These are phyloP conservation scores for Etia nguti DNA, from an alignment of 2,113 vertebrate genomes.

Conservation along the genomic window DNA sequence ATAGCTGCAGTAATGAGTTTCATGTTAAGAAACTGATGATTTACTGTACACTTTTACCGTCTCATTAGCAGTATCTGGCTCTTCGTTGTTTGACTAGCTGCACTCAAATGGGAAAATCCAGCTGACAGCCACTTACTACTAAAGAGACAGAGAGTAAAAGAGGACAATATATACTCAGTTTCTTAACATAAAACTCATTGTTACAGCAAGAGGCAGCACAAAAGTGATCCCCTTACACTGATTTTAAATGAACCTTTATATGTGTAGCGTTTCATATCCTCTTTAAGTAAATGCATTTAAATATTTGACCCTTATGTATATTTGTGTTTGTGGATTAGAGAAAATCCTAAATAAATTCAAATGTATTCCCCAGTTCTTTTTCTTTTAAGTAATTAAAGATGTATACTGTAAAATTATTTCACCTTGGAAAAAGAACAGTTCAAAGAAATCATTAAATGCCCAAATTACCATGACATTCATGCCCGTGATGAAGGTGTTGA, in stretches of 20 bases:
- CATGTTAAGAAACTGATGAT: background rate
- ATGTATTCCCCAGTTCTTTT: background rate
- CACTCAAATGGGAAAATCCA: background rate
- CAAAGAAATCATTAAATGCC: background rate
- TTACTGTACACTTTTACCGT: background rate
- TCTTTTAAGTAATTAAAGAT: background rate
- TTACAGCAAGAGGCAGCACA: background rate
- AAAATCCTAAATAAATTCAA: background rate
- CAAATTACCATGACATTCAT: background rate
- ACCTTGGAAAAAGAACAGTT: background rate
- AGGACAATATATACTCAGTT: background rate
- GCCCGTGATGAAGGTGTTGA: background rate
- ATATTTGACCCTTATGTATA: background rate
- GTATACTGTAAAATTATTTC: background rate
- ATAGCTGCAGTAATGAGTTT: background rate
- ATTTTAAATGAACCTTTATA: background rate
- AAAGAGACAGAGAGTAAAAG: background rate
- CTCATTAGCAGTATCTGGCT: background rate
- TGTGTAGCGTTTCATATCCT: background rate
- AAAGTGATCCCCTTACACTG: background rate
- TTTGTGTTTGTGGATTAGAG: background rate
- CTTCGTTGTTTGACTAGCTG: rapidly evolving
- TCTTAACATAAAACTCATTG: background rate
- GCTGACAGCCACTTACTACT: background rate
- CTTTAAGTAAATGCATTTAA: background rate